Base-by-base conservation (phyloP, 2,113 vertebrate species). In the Thamnophis sirtalis region DNA sequence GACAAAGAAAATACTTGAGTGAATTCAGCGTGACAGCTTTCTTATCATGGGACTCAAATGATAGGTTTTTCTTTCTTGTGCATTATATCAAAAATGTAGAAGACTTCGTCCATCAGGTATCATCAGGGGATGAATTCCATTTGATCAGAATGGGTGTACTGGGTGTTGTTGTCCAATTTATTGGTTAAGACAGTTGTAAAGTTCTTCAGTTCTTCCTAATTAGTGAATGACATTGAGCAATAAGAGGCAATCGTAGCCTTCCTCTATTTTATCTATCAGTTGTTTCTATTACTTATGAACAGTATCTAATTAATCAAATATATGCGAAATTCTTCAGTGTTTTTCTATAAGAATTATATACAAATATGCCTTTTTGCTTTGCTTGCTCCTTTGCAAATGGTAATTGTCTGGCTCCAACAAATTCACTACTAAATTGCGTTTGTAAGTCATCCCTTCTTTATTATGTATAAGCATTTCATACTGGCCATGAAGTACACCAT, bases 211-310 rank as follows among this genome's bases (percentile, higher is more conserved):
- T 89, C 68, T 54, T 89, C 68, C 91, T 89, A 73, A 89, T 92
- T 92, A 33, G 89, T 92, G 22, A 92, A 89, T 87, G 91, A 89
- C 89, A 92, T 84, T 51, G 87, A 88, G 50, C 73, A 92, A 84
- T 51, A 60, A 84, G 54, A 92, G 53, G 87, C 48, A 87, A 33
- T n/a, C n/a, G 53, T 22, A 91, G 55, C 58, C 60, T 73, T 91
- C 53, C n/a, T 50, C 56, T 54, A 8, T 53, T 91, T 91, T 15
- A 73, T 43, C 22, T 53, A 9, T 54, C 58, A 50, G 26, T 38
- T 17, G 73, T 91, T 87, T 87, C 43, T 73, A 51, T 33, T 38
- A 91, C 7, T 50, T 49, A 43, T 50, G 63, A 68, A 86, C 85
- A 63, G 33, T 68, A 84, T 55, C 68, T 84, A 15, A 38, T 84